Evolutionary conservation across 2,888 invertebrate genomes (phyloP), one percentile per base, ranked within the genome.

Genomic region (Dryomyza anilis): DNA sequence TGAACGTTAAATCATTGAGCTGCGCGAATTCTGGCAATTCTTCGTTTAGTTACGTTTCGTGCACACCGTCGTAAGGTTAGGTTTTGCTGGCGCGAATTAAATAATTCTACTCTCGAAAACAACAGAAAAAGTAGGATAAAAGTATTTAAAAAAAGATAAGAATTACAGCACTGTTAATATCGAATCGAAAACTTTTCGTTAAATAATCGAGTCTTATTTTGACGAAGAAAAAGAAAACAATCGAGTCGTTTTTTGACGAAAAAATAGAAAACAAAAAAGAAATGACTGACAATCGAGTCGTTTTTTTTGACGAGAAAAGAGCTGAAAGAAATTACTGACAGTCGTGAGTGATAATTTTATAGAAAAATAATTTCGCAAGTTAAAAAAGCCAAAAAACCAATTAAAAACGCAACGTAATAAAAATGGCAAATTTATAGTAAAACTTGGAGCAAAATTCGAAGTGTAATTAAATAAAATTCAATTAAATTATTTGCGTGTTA

Each of bases 31-130:
- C 16, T 46, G 19, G 10, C 16, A 45, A 59, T 45, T 61, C 60
- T 63, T 61, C 39, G 36, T 63, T 53, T 46, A 67, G 65, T 70
- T 64, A 55, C 59, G 65, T 53, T 68, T 70, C 67, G 64, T 64
- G 63, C 64, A 59, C 67, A 52, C 63, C 64, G 52, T 66, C 62
- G 56, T 66, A 57, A 53, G 57, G 58, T 63, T 52, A 30, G 36
- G 16, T 57, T n/a, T n/a, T 50, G 33, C 43, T 39, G 56, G n/a
- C 39, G 33, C 52, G 36, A 58, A 43, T 27, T 7, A 53, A 53
- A 57, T 45, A 25, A 43, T 27, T 23, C 3, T 46, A 50, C 58
- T 39, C 27, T 46, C 48, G 48, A 2, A 62, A 53, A 64, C 62
- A 52, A 63, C 25, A 58, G n/a, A n/a, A n/a, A n/a, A n/a, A n/a